Evolutionary conservation across 2,888 invertebrate species (phyloP).

Genomic region (Agrotis exclamationis): DNA sequence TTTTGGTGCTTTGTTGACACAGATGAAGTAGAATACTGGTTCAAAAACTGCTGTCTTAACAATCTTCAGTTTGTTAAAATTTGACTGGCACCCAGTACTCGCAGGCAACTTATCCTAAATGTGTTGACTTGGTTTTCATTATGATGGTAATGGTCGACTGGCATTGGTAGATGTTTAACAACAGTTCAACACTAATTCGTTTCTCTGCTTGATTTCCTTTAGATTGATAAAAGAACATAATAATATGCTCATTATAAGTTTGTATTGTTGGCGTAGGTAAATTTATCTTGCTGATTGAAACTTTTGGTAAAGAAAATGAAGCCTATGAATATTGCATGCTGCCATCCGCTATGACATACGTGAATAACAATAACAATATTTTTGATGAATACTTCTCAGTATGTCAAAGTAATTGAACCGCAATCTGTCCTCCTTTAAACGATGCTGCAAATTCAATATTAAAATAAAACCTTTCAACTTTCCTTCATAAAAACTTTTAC

Average conservation of each 20-base stretch:
- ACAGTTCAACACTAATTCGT: constrained; percentile 19
- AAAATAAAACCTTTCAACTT: not conserved
- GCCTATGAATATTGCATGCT: not conserved
- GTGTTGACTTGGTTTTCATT: constrained; percentile 4
- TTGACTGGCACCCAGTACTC: not conserved
- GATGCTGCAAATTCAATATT: not conserved
- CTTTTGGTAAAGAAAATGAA: not conserved
- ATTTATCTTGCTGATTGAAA: not conserved
- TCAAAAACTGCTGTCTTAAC: not conserved
- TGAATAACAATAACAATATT: not conserved
- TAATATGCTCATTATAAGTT: not conserved
- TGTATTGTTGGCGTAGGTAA: not conserved
- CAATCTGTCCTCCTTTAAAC: too few species aligned
- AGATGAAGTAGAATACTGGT: not conserved
- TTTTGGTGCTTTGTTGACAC: not conserved
- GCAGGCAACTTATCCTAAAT: not conserved
- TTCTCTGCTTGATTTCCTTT: constrained; percentile 21
- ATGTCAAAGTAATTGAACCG: not conserved
- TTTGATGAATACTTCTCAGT: not conserved
- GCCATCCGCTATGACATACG: too few species aligned
- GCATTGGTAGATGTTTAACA: constrained; percentile 15
- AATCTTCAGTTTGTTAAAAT: not conserved
- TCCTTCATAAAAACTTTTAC: not conserved
- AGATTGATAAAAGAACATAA: not conserved
- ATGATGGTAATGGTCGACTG: constrained; percentile 18